Base-by-base conservation (phyloP, 2,113 vertebrate genomes). In the Speoplatyrhinus poulsoni region DNA sequence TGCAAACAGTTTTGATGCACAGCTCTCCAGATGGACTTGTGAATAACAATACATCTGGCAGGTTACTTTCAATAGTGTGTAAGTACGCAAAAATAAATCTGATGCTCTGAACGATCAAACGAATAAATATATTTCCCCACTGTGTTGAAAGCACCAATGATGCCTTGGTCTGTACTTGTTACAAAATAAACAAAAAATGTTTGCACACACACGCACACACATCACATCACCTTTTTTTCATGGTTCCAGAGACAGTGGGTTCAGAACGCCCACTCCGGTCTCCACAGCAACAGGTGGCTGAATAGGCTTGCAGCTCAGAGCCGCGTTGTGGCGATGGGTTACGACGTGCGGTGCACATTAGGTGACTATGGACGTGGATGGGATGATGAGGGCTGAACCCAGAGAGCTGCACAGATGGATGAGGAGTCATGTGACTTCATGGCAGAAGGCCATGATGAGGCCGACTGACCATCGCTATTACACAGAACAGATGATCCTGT, bases 331-430 rank as follows among this genome's bases (percentile, higher is more conserved):
- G 12, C 50, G n/a, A 53, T n/a, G 4, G 50, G 50, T 53, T 12
- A 19, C 3, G 1, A n/a, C 50, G 26, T 61, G 73, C 71, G 72
- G 41, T 65, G 26, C 48, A 79, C 79, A 80, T 65, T 32, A 71
- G 60, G 52, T 54, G 77, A 56, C 46, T 52, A 55, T 64, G 16
- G 64, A 36, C 32, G 66, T 70, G 69, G 81, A 85, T 79, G 73
- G 87, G 65, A 86, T 82, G 86, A 79, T 86, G 79, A 80, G 71
- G 57, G 0, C 7, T 76, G 67, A 82, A 87, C 87, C 88, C 77
- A 85, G 49, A 77, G 86, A 84, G 83, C 79, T 60, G 85, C 83
- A 79, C 88, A 90, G 88, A 91, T 90, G 90, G 88, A 86, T 64
- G 60, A 77, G 84, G 85, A 85, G 78, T 88, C 88, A 88, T 70